phyloP scores from a whole-genome alignment of 2,888 invertebrate species.

The Leptinotarsa juncta region DNA sequence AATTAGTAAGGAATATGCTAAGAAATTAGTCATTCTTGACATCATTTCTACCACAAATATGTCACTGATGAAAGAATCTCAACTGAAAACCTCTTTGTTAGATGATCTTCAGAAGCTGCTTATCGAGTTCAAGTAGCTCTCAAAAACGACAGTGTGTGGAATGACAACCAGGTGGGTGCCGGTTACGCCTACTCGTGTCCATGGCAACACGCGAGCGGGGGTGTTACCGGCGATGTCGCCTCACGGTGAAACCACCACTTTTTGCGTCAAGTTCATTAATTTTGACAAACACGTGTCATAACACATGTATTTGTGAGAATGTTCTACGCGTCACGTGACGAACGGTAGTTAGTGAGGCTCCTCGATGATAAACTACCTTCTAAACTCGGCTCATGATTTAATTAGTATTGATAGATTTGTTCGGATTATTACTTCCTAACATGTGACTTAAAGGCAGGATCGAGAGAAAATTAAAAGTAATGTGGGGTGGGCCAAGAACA shows the following conservation, averaged over 20 bases:
- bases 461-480: constrained; percentile 35
- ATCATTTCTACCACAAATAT: not conserved
- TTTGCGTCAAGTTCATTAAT: constrained; percentile 62
- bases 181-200: constrained; percentile 59
- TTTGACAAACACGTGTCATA: constrained; percentile 63
- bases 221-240: constrained; percentile 56
- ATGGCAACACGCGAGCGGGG: constrained; percentile 61
- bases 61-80: constrained; percentile 3
- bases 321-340: constrained; percentile 36
- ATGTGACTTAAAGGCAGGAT: constrained; percentile 45
- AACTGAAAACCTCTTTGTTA: not conserved
- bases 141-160: constrained; percentile 38
- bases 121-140: constrained; percentile 30
- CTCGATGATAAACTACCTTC: constrained; percentile 41
- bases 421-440: constrained; percentile 42
- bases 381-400: constrained; percentile 43
- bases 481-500: constrained; percentile 20
- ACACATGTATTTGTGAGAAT: constrained; percentile 56
- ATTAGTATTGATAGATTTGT: constrained; percentile 47
- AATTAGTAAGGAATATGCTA: not conserved
- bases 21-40: not conserved
- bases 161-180: constrained; percentile 57
- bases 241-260: constrained; percentile 57
- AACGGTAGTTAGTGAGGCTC: constrained; percentile 34
- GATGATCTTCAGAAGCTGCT: not conserved